Evolutionary conservation across 2,113 vertebrate genomes (phyloP), one percentile per base, ranked within the genome.

Genomic region (Salvelinus sp.): DNA sequence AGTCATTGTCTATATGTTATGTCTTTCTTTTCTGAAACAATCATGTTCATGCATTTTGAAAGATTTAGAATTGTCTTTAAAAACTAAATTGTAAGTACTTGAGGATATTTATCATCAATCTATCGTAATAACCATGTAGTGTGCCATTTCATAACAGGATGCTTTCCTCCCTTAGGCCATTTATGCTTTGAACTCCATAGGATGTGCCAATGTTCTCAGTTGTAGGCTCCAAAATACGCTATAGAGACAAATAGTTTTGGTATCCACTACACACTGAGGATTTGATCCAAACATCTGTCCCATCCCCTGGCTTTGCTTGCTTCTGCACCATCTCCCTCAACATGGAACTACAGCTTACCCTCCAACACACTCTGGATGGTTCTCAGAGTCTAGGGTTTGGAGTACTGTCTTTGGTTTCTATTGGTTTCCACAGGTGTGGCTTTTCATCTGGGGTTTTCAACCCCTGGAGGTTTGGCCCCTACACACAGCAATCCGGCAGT

Each of bases 261-360:
- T 44, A 44, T 10, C 38, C 38, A 44, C 14, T 54, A 62, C n/a
- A 62, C 6, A 9, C 58, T 62, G 58, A 22, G 68, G 13, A 72
- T 64, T 64, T 3, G 2, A 73, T 69, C 16, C 72, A 68, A 76
- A 74, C 18, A 33, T 2, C 30, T 28, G 2, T 71, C 4, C 38
- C 13, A 50, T 12, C 48, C 22, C 48, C 6, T 18, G 4, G 67
- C 58, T 5, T 12, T 47, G 54, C 72, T 79, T 83, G 79, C 79
- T 83, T 85, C 72, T 87, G 83, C 83, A 74, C 77, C 54, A 73
- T 71, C 69, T 22, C n/a, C 50, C 50, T 54, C 12, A 54, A 77
- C 22, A 50, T 62, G 44, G 25, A 33, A 72, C 50, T 9, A 65
- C 47, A 68, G 20, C 64, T 79, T 44, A 73, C 70, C 25, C 69